Evolutionary conservation across 2,888 invertebrate genomes (phyloP).

Genomic region (Catocala fraxini): DNA sequence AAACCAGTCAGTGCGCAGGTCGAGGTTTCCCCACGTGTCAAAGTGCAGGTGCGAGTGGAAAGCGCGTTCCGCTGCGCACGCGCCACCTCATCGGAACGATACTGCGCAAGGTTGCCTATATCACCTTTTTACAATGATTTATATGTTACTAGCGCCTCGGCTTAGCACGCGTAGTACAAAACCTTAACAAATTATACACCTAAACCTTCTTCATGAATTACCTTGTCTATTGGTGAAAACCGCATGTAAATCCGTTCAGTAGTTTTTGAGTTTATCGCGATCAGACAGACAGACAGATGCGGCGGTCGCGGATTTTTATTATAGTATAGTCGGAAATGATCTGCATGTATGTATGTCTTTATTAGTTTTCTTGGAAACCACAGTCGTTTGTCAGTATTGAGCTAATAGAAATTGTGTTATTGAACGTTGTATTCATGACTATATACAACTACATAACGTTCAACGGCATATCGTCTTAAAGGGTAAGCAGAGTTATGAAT

Average conservation of each 20-base stretch:
- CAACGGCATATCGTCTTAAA: too few relatives aligned
- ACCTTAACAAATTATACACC: too few relatives aligned
- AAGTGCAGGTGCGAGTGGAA: constrained; percentile 75
- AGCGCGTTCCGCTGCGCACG: constrained; percentile 70
- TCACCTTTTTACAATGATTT: constrained; percentile 32
- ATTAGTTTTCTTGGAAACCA: constrained; percentile 9
- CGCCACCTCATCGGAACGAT: constrained; percentile 22
- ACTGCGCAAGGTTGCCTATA: constrained; percentile 22
- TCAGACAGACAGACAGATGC: too few relatives aligned
- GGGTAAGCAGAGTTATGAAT: too few relatives aligned
- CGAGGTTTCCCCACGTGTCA: constrained; percentile 59
- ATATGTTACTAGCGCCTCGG: constrained; percentile 3
- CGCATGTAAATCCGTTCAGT: too few relatives aligned
- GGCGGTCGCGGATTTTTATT: too few relatives aligned
- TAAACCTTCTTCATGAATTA: too few relatives aligned
- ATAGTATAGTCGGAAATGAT: constrained; percentile 34
- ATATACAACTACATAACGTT: too few relatives aligned
- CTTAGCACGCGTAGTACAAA: too few relatives aligned
- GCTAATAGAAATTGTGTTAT: background rate
- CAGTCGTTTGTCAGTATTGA: background rate
- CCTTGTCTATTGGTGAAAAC: too few relatives aligned
- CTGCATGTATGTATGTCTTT: constrained; percentile 11
- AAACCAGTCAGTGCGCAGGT: constrained; percentile 40
- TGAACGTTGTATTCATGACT: background rate
- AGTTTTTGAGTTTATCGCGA: too few relatives aligned